Evolutionary conservation across 2,888 invertebrate species (phyloP), one percentile per base, ranked within the genome.

Genomic region (Vesta saturnalis): DNA sequence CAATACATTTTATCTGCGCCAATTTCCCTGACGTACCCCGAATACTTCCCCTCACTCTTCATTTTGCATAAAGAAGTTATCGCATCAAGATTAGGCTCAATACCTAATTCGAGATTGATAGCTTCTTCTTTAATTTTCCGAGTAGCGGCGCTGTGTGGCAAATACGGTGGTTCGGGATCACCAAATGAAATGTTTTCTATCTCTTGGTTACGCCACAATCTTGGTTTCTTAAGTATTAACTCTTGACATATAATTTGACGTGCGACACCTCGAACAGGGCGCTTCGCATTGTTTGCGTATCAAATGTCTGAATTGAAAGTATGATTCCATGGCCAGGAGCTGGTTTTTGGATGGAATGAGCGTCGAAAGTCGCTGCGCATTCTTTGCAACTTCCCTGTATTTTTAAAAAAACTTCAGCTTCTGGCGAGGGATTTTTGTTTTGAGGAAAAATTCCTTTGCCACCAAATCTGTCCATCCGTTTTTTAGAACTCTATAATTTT

Each of bases 201-300:
- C 43, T 43, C 43, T 43, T 43, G 43, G 43, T 43, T 43, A 43
- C 43, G 43, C 43, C 43, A 43, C 43, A 43, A 43, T 43, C 43
- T 43, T 2, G 43, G 43, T 43, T 43, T 43, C 43, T 43, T 43
- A 43, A 43, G 14, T 43, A 43, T 1, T 43, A 43, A 43, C 43
- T 43, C 43, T 6, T 43, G 43, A 12, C 43, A 12, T 10, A 43
- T 43, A 43, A 43, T 43, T 43, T 43, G 43, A 12, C 43, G 43
- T 43, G 43, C 5, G 43, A 43, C 43, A 43, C 43, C 43, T 43
- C 43, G 12, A 43, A 43, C 43, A 43, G 43, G 43, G 43, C 43
- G 43, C 43, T 43, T 43, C 12, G 43, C 43, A 43, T 14, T 43
- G 12, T 43, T 12, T 43, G 43, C n/a, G 43, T 43, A 43, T 43